Evolutionary conservation across 2,113 vertebrate genomes (phyloP).

Genomic region (Melospiza melodia): DNA sequence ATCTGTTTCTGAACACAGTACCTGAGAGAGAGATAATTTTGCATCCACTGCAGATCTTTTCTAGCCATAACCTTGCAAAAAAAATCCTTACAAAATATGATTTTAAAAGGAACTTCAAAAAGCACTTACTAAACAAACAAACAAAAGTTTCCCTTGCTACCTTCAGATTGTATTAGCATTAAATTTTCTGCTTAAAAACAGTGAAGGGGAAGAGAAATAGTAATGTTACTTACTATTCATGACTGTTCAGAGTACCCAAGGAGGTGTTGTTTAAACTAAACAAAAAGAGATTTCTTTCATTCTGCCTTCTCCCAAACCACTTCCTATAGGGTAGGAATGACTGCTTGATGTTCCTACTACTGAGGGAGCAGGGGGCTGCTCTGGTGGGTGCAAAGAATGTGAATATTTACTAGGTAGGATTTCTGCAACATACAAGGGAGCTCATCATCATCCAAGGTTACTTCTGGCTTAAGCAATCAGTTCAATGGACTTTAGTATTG

Average conservation of each 20-base stretch:
- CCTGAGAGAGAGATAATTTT: neutral
- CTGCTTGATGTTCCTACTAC: neutral
- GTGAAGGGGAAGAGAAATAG: neutral
- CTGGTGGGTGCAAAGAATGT: neutral
- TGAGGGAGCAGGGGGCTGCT: neutral
- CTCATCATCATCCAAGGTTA: slow-evolving; percentile 15
- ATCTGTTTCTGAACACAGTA: neutral
- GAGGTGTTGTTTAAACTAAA: neutral
- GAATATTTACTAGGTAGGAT: neutral
- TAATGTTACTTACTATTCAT: neutral
- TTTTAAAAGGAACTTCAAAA: neutral
- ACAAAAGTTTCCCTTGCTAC: neutral
- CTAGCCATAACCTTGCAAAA: neutral
- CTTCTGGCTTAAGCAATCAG: slow-evolving; percentile 21
- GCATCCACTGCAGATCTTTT: neutral
- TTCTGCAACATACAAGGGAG: neutral
- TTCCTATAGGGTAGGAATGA: neutral
- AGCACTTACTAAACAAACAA: neutral
- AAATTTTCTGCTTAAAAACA: neutral
- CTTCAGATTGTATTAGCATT: neutral
- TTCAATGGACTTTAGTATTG: slow-evolving; percentile 14
- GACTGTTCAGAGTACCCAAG: neutral
- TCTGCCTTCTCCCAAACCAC: neutral
- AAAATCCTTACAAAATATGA: neutral
- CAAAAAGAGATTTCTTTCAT: neutral